Conservation (phyloP, 2,888 invertebrate species). For the Drosophila anomalata region DNA sequence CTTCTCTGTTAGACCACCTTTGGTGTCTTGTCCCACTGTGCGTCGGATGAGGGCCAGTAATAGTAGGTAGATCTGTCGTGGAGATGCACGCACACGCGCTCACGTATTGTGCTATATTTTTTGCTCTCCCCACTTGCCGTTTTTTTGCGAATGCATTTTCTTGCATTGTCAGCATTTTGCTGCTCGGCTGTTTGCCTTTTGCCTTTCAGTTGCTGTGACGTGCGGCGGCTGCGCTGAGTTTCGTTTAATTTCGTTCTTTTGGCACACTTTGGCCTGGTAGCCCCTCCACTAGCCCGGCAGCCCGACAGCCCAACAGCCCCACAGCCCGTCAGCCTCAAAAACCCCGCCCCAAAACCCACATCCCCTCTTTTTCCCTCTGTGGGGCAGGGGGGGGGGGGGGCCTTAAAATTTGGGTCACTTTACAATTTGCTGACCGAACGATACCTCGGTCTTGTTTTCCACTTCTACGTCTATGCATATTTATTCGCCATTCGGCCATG, state of each 20-base stretch:
- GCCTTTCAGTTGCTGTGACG: constrained; percentile 22
- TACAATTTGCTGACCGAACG: constrained; percentile 77
- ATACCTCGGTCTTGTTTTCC: constrained; percentile 58
- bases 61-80: neutral
- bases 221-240: constrained; percentile 53
- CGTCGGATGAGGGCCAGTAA: constrained; percentile 10
- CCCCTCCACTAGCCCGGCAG: neutral
- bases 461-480: constrained; percentile 43
- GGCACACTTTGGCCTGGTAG: constrained; percentile 70
- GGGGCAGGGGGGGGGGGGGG: constrained; percentile 14
- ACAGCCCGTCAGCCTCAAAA: neutral
- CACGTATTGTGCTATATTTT: constrained; percentile 52
- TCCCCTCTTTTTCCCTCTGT: constrained; percentile 8
- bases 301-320: neutral
- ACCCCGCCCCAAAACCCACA: constrained; percentile 13
- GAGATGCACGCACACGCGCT: constrained; percentile 52
- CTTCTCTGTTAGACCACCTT: too few species aligned
- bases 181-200: constrained; percentile 29
- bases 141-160: constrained; percentile 69
- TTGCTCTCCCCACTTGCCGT: constrained; percentile 26
- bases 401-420: constrained; percentile 76
- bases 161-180: constrained; percentile 77
- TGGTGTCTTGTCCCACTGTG: constrained; percentile 2
- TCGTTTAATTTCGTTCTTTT: constrained; percentile 56
- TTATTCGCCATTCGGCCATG: constrained; percentile 63